Evolutionary conservation across 2,888 invertebrate species (phyloP), one percentile per base, ranked within the genome.

Genomic region (Rhagonycha lutea): DNA sequence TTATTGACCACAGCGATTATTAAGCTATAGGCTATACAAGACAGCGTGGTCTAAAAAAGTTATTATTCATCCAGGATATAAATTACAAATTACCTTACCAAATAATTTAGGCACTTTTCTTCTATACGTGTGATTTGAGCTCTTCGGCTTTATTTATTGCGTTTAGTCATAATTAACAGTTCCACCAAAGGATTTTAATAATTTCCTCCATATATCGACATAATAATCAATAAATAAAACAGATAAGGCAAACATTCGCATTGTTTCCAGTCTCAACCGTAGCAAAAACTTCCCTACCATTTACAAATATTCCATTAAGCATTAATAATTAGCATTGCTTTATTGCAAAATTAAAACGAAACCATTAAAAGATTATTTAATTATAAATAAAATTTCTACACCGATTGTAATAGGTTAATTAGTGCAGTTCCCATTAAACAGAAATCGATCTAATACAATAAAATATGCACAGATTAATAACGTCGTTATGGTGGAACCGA

Each of bases 1-100:
- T 70, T 61, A 70, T 70, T 26, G 62, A n/a, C 14, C 12, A 69
- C 18, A 69, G 47, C 18, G 63, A 65, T 65, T 65, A 65, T 65
- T 65, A 47, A 65, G 63, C 63, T 65, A 65, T 24, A 24, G 63
- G 63, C 63, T 65, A 65, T 65, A 26, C 23, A 26, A 65, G 26
- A 65, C 47, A 47, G 47, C 47, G 47, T 47, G 47, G 47, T 47
- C 47, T 47, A 47, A 47, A 47, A 47, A 47, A 47, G 47, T 47
- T 47, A 47, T 47, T 47, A 47, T 47, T 47, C 47, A 47, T 47
- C 47, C 47, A 47, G 7, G 47, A n/a, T 47, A 47, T 47, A 47
- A 47, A 47, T 47, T 47, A 47, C 47, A 47, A 47, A 47, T 47
- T 47, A 47, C 47, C 47, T 47, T 47, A 47, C 47, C n/a, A 47